A percentile compares a stretch with the other conserved stretches of the same genome.
Conservation (phyloP, 64 coral and sea anemone species). For the Orbicella faveolata region DNA sequence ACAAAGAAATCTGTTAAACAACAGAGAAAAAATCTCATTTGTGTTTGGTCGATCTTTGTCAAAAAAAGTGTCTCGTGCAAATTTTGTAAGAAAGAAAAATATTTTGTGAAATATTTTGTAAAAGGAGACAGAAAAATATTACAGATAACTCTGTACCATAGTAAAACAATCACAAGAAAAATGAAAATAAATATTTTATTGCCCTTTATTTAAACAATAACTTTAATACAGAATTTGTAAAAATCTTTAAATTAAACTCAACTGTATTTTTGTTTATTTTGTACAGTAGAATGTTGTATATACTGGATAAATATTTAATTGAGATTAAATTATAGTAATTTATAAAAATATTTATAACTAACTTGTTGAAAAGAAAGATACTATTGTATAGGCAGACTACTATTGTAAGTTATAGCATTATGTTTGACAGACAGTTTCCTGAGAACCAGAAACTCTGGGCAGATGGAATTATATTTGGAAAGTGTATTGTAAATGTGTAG, state of each 20-base stretch:
- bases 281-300: constrained; percentile 25
- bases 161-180: not conserved
- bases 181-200: constrained; percentile 14
- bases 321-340: not conserved
- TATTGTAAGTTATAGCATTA: not conserved
- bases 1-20: not conserved
- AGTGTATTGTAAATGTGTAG: not conserved
- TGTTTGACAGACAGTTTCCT: not conserved
- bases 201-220: constrained; percentile 14
- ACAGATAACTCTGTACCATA: not conserved
- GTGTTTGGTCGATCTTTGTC: not conserved
- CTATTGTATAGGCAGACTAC: constrained; percentile 1
- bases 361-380: not conserved
- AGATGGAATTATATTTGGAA: not conserved
- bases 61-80: not conserved
- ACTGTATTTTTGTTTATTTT: constrained; percentile 18
- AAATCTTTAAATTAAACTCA: constrained; percentile 1
- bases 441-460: not conserved
- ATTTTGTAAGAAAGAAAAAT: not conserved
- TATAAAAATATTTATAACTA: not conserved
- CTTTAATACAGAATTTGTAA: constrained; percentile 21
- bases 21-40: constrained; percentile 1
- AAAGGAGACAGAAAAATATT: not conserved
- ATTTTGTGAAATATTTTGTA: constrained; percentile 8
- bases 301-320: not conserved